These are phyloP conservation scores for Zingel zingel DNA, from an alignment of 2,113 vertebrate species.

Conservation along the genomic window DNA sequence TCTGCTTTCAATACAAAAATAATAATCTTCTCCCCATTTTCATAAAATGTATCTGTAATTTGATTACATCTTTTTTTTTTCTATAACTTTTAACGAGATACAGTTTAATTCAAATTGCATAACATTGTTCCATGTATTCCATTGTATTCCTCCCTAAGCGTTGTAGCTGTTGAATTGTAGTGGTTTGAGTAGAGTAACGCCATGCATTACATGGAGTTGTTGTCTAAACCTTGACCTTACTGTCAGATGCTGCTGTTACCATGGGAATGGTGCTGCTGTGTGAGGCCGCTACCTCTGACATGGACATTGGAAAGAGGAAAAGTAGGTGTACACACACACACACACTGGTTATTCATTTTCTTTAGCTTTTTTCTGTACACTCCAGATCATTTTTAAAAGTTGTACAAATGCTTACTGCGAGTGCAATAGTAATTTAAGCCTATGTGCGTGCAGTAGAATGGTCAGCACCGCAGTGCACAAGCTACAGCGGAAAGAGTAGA, in stretches of 20 bases:
- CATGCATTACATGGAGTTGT: not conserved
- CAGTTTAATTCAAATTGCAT: no score
- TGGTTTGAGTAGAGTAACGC: not conserved
- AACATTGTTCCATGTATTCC: no score
- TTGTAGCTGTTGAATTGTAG: not conserved
- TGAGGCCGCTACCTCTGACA: conserved; percentile 93
- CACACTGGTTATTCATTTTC: not conserved
- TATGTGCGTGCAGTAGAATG: no score
- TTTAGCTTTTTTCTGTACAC: not conserved
- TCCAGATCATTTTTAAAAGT: not conserved
- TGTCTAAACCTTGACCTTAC: conserved; percentile 84
- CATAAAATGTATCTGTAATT: no score
- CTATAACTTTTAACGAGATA: no score
- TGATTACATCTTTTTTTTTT: no score
- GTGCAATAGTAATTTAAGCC: no score
- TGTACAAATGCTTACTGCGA: not conserved
- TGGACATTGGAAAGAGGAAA: conserved; percentile 96
- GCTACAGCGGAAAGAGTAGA: no score
- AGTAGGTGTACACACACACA: conserved; percentile 82
- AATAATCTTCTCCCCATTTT: no score
- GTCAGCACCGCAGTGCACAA: no score
- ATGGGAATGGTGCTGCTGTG: conserved; percentile 97
- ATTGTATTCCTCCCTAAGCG: no score
- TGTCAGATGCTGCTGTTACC: conserved; percentile 93
- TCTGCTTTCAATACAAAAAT: no score